phyloP scores from a whole-genome alignment of 2,113 vertebrate species.

The Steatornis caripensis region DNA sequence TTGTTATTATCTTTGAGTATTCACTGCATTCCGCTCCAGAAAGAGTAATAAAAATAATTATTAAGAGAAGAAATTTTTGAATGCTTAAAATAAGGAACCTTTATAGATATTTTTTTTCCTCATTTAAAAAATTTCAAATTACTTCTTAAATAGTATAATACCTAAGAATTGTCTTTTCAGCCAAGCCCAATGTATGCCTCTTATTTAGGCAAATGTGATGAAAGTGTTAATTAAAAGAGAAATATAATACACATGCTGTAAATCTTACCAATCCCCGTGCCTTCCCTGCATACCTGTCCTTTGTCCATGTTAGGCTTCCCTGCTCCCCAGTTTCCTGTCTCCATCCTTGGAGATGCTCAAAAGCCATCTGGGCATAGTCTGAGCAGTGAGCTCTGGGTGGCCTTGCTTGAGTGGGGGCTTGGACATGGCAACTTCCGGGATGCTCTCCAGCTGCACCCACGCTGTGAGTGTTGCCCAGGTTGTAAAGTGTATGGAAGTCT shows the following conservation, averaged over 20 bases:
- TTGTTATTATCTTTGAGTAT: not conserved
- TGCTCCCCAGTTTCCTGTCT: rapidly evolving
- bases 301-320: rapidly evolving
- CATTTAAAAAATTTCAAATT: not conserved
- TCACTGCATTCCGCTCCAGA: not conserved
- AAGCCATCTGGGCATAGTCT: not conserved
- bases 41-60: not conserved
- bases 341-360: not conserved
- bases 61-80: not conserved
- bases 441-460: not conserved
- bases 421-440: not conserved
- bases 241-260: not conserved
- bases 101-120: not conserved
- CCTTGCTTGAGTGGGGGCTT: not conserved
- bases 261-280: not conserved
- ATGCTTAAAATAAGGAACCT: not conserved
- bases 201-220: not conserved
- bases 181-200: rapidly evolving
- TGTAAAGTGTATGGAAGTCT: not conserved
- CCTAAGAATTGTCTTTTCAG: not conserved
- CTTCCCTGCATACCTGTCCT: not conserved
- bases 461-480: not conserved
- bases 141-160: not conserved
- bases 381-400: not conserved
- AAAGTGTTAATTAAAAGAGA: not conserved